Evolutionary conservation across 2,113 vertebrate species (phyloP).

Genomic region (Catagonus wagneri): DNA sequence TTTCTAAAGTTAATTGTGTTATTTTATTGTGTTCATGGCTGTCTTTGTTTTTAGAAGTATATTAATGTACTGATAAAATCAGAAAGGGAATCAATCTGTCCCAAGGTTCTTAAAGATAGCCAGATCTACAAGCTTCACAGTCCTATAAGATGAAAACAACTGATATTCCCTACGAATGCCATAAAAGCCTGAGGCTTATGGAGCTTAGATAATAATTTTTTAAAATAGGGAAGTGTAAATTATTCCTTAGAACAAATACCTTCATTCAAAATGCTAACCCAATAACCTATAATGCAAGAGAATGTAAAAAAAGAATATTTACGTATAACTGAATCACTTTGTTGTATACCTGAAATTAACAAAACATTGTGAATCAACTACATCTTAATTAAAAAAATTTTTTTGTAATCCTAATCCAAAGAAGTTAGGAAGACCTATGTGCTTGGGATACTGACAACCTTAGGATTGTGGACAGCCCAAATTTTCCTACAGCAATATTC

Average conservation of each 20-base stretch:
- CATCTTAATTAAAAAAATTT: too few relatives aligned
- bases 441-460: background rate
- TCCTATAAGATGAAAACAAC: background rate
- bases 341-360: too few relatives aligned
- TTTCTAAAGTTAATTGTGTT: conserved; percentile 16
- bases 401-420: background rate
- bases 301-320: too few relatives aligned
- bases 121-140: background rate
- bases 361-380: too few relatives aligned
- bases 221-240: background rate
- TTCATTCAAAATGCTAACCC: conserved; percentile 58
- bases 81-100: background rate
- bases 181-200: background rate
- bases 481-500: background rate
- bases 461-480: background rate
- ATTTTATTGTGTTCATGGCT: conserved; percentile 35
- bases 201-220: conserved; percentile 20
- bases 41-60: background rate
- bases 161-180: background rate
- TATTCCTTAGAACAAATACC: conserved; percentile 13
- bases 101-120: background rate
- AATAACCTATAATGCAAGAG: too few relatives aligned
- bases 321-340: too few relatives aligned
- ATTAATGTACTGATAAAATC: background rate
- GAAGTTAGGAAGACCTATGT: background rate